Evolutionary conservation across 2,113 vertebrate species (phyloP).

Genomic region (Archocentrus centrarchus): DNA sequence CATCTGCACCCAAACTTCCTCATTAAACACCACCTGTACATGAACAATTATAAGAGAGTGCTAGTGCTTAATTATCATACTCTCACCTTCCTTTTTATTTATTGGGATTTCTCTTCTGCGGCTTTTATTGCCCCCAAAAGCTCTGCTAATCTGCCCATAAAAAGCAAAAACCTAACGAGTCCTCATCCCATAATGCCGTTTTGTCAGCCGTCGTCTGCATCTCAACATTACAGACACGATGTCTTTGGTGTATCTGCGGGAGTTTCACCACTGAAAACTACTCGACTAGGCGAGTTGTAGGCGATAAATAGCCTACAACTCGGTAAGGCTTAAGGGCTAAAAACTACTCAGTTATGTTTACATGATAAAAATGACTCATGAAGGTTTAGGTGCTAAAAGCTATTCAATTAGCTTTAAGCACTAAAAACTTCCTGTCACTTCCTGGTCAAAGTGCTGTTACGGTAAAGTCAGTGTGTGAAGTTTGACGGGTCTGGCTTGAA

Average conservation of each 20-base stretch:
- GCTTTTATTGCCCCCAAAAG: background rate
- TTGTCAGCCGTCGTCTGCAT: background rate
- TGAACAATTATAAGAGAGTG: background rate
- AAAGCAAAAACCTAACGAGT: background rate
- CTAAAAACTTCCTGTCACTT: background rate
- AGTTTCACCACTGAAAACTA: background rate
- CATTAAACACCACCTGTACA: conserved; percentile 5
- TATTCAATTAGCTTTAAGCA: background rate
- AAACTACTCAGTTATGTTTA: background rate
- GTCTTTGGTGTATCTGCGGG: background rate
- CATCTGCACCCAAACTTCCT: conserved; percentile 10
- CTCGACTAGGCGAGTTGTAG: background rate
- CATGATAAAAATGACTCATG: background rate
- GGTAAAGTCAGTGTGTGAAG: no score
- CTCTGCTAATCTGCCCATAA: background rate
- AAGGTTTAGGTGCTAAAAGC: background rate
- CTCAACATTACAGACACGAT: background rate
- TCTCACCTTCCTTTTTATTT: conserved; percentile 8
- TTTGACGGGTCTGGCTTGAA: no score
- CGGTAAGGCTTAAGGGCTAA: background rate
- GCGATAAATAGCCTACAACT: no score
- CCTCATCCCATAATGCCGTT: background rate
- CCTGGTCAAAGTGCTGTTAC: no score
- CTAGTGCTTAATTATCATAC: conserved; percentile 9
- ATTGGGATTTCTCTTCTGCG: background rate